Evolutionary conservation across 2,113 vertebrate genomes (phyloP).

Genomic region (Australoheros scitulus): DNA sequence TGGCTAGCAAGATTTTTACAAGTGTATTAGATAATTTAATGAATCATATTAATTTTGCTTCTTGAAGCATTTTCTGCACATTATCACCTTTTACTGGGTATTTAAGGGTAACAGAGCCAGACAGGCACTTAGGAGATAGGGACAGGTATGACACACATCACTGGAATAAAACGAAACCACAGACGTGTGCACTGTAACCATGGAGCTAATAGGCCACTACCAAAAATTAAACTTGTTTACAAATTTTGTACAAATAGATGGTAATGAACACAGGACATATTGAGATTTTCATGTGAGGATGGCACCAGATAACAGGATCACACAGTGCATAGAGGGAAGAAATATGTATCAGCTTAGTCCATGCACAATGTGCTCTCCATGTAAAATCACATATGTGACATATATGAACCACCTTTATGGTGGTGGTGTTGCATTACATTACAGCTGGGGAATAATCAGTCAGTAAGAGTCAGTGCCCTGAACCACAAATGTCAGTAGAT

Average conservation of each 20-base stretch:
- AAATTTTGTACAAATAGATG: neutral
- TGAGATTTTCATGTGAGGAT: neutral
- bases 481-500: neutral
- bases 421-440: neutral
- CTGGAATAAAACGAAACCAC: neutral
- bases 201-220: neutral
- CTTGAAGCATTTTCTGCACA: neutral
- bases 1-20: neutral
- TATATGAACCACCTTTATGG: neutral
- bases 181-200: neutral
- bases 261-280: too few relatives aligned
- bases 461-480: too few relatives aligned
- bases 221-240: neutral
- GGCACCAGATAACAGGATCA: neutral
- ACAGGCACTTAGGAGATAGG: neutral
- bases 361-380: neutral
- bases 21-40: too few relatives aligned
- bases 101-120: neutral
- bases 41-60: neutral
- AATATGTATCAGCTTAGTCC: neutral
- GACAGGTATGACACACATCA: neutral
- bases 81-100: neutral
- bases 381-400: neutral
- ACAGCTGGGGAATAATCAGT: neutral
- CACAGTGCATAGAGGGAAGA: accelerated